Evolutionary conservation across 2,888 invertebrate species (phyloP).

Genomic region (Fragum fragum): DNA sequence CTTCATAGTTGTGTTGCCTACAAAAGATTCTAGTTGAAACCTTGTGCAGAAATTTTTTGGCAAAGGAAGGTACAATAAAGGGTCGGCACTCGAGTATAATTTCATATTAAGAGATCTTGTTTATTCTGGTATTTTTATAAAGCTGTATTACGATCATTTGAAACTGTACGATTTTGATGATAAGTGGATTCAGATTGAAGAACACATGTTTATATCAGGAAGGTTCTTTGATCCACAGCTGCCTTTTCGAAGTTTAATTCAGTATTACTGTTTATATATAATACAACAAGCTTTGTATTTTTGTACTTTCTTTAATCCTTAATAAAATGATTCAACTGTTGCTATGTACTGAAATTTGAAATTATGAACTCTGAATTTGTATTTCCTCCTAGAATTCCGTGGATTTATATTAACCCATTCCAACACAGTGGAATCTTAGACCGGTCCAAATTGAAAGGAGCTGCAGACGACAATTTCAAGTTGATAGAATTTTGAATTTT

Average conservation of each 20-base stretch:
- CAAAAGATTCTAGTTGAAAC: neutral
- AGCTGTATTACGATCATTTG: conserved; percentile 13
- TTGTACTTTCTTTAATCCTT: neutral
- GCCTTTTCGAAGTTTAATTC: conserved; percentile 10
- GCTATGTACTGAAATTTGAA: neutral
- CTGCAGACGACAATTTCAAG: too few species aligned
- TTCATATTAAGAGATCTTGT: conserved; percentile 20
- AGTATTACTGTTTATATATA: neutral
- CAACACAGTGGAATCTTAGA: too few species aligned
- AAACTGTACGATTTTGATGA: conserved; percentile 16
- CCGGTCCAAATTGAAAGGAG: too few species aligned
- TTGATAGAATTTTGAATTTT: too few species aligned
- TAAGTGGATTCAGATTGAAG: conserved; percentile 10
- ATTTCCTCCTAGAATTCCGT: neutral
- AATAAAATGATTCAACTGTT: neutral
- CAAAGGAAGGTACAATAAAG: neutral
- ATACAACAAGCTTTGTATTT: conserved; percentile 1
- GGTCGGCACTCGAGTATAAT: neutral
- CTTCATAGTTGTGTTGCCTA: too few species aligned
- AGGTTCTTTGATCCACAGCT: neutral
- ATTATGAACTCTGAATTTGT: neutral
- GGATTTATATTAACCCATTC: too few species aligned
- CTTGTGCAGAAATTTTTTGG: neutral
- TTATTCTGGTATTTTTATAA: conserved; percentile 14
- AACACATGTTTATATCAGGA: conserved; percentile 12